Percentiles rank a stretch among this genome's conserved stretches.
Conservation (phyloP, 2,113 vertebrate species). For the Odontesthes bonariensis region DNA sequence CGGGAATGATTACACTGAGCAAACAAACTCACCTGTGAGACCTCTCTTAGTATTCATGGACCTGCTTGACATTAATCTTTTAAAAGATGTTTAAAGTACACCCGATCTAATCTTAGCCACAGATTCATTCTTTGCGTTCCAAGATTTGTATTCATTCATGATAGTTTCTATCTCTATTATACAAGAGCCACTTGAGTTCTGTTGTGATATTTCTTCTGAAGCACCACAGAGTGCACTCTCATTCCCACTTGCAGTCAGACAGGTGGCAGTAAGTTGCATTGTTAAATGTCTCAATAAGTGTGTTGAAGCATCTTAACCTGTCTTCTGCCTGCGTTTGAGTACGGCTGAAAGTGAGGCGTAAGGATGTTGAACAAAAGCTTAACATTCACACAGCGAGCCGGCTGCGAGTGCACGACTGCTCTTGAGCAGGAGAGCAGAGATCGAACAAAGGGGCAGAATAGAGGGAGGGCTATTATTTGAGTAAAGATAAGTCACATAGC, state of each 20-base stretch:
- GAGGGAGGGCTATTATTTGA: slow-evolving; percentile 32
- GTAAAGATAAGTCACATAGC: slow-evolving; percentile 40
- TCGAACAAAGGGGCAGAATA: background rate
- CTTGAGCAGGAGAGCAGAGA: slow-evolving; percentile 22
- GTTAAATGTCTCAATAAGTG: slow-evolving; percentile 33
- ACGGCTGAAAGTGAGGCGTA: slow-evolving; percentile 30
- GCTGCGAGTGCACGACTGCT: slow-evolving; percentile 31
- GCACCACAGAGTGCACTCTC: slow-evolving; percentile 30
- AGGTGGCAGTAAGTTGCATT: slow-evolving; percentile 21
- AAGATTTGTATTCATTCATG: slow-evolving; percentile 33
- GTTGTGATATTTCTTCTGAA: slow-evolving; percentile 12
- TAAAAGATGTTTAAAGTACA: background rate
- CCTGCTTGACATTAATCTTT: background rate
- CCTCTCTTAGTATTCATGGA: background rate
- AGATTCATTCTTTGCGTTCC: background rate
- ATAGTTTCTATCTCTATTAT: slow-evolving; percentile 3
- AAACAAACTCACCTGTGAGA: background rate
- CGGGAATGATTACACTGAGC: background rate
- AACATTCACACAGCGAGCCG: slow-evolving; percentile 35
- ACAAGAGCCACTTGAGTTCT: slow-evolving; percentile 32
- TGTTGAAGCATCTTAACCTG: slow-evolving; percentile 44
- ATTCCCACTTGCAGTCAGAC: slow-evolving; percentile 28
- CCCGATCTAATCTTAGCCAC: background rate
- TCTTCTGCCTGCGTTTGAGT: slow-evolving; percentile 17
- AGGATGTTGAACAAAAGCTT: slow-evolving; percentile 39